phyloP scores from a whole-genome alignment of 1,140 invertebrate species.

The Ooceraea biroi region DNA sequence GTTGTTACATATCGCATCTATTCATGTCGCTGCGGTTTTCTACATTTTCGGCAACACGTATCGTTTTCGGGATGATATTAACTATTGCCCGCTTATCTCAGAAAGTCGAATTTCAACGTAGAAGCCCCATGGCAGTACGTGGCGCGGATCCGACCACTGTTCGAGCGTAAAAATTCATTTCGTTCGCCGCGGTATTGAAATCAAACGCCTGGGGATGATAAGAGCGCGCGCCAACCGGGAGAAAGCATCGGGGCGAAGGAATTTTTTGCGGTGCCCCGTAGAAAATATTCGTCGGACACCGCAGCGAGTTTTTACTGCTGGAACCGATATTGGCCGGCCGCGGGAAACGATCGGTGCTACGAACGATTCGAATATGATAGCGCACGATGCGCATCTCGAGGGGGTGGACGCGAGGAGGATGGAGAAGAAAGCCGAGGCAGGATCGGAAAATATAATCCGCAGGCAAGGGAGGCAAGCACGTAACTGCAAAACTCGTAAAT shows the following conservation, averaged over 20 bases:
- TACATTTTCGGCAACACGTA: not conserved
- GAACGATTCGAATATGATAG: slow-evolving; percentile 54
- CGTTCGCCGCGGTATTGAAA: slow-evolving; percentile 46
- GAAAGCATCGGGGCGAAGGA: slow-evolving; percentile 29
- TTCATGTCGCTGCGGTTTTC: no score
- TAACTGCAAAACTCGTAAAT: slow-evolving; percentile 52
- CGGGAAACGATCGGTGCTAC: slow-evolving; percentile 23
- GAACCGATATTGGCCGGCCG: slow-evolving; percentile 49
- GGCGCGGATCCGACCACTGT: not conserved
- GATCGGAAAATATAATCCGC: slow-evolving; percentile 43
- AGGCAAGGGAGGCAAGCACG: slow-evolving; percentile 19
- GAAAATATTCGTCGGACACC: slow-evolving; percentile 53
- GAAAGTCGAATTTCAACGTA: slow-evolving; percentile 29
- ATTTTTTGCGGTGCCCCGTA: slow-evolving; percentile 44
- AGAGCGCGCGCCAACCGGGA: slow-evolving; percentile 27
- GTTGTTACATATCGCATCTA: no score
- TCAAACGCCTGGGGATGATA: slow-evolving; percentile 40
- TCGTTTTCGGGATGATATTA: no score
- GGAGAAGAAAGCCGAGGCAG: not conserved
- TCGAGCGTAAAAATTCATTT: slow-evolving; percentile 52
- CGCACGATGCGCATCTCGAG: slow-evolving; percentile 27
- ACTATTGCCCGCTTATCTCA: no score
- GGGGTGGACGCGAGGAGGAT: not conserved
- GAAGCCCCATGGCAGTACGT: no score
- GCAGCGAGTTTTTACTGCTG: slow-evolving; percentile 30